phyloP scores from a whole-genome alignment of 2,113 vertebrate genomes.

The Passerina amoena region DNA sequence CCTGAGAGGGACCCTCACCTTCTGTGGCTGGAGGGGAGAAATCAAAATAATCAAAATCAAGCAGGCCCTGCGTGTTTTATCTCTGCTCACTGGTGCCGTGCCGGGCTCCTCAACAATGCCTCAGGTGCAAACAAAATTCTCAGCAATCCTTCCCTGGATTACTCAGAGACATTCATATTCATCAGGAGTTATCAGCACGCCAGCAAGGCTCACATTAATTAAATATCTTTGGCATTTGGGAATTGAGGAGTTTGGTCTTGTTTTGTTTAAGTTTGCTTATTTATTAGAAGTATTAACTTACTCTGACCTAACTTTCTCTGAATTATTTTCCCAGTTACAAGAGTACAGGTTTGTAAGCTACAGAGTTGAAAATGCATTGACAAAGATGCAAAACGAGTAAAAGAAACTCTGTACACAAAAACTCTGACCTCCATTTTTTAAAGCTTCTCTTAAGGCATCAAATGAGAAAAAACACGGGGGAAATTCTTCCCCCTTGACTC shows the following conservation, averaged over 20 bases:
- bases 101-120: background rate
- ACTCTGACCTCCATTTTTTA: background rate
- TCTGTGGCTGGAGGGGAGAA: background rate
- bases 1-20: background rate
- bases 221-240: conserved; percentile 42
- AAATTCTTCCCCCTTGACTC: background rate
- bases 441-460: background rate
- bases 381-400: background rate
- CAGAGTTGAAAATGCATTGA: background rate
- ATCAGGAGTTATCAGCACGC: conserved; percentile 54
- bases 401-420: background rate
- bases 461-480: background rate
- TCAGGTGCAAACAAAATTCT: conserved; percentile 50
- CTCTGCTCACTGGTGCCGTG: background rate
- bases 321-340: background rate
- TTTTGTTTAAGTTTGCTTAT: conserved; percentile 38
- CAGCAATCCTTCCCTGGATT: conserved; percentile 49
- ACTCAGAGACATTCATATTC: conserved; percentile 60
- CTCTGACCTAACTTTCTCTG: conserved; percentile 10
- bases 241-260: conserved; percentile 19
- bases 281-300: conserved; percentile 21
- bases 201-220: conserved; percentile 47
- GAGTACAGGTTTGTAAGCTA: background rate
- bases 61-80: background rate
- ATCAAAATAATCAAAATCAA: background rate